Percentiles rank a stretch among this genome's conserved stretches.
Conservation (phyloP, 2,888 invertebrate species). For the Actias luna region DNA sequence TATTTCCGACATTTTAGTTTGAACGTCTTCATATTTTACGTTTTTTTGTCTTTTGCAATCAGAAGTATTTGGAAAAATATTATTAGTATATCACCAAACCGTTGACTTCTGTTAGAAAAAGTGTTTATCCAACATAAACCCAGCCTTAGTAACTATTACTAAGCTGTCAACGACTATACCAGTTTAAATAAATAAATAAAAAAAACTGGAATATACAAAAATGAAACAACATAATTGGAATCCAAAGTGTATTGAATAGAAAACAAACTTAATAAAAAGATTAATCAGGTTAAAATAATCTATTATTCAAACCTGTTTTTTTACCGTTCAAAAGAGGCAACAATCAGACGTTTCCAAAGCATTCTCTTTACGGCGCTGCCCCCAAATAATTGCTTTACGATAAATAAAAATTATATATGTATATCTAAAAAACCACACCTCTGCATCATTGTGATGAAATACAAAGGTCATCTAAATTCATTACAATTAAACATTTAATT, state of each 20-base stretch:
- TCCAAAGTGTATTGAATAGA: conserved; percentile 80
- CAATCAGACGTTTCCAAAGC: background rate
- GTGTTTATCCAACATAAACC: no score
- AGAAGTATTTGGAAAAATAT: no score
- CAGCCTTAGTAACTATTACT: no score
- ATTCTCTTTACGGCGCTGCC: background rate
- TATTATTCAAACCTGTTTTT: background rate
- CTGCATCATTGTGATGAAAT: background rate
- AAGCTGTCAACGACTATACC: no score
- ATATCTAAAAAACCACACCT: background rate
- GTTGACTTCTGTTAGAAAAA: no score
- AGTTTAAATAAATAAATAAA: background rate
- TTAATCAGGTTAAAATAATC: conserved; percentile 67
- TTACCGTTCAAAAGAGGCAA: background rate
- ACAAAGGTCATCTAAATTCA: no score
- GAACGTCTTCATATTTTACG: no score
- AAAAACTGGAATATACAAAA: background rate
- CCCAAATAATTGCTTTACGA: background rate
- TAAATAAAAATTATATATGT: background rate
- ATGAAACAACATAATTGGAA: conserved; percentile 44
- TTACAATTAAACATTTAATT: background rate
- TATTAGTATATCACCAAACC: no score
- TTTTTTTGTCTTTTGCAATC: no score
- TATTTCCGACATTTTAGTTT: no score
- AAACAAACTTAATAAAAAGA: conserved; percentile 79